Conservation (phyloP, 2,113 vertebrate genomes). For the Elephas maximus region DNA sequence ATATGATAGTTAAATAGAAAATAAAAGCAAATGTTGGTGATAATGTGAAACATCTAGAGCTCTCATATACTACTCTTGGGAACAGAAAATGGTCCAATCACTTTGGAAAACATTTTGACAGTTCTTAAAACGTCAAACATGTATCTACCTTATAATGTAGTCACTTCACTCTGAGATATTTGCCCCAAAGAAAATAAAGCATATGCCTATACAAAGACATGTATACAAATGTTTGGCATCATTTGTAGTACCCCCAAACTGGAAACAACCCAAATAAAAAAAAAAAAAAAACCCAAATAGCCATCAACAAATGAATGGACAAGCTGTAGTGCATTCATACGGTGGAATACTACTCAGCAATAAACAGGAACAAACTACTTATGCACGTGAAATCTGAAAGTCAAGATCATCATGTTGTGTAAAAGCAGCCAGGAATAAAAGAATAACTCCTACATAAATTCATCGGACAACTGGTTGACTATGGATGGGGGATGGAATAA, state of each 20-base stretch:
- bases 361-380: not conserved
- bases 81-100: no score
- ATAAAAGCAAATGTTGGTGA: not conserved
- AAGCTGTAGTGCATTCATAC: no score
- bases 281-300: no score
- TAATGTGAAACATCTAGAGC: not conserved
- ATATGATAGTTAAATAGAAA: not conserved
- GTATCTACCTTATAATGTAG: not conserved
- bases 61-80: not conserved
- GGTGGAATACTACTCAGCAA: not conserved
- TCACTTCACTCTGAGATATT: not conserved
- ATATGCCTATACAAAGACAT: no score
- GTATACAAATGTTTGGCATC: no score
- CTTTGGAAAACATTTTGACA: not conserved
- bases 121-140: not conserved
- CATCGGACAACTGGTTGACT: not conserved
- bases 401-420: not conserved
- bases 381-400: not conserved
- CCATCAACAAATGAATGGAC: no score
- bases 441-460: no score
- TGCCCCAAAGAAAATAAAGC: not conserved
- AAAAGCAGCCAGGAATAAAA: not conserved
- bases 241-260: no score
- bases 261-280: no score
- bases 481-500: rapidly evolving